Conservation (phyloP, 2,888 invertebrate species). For the Drosophila recens region DNA sequence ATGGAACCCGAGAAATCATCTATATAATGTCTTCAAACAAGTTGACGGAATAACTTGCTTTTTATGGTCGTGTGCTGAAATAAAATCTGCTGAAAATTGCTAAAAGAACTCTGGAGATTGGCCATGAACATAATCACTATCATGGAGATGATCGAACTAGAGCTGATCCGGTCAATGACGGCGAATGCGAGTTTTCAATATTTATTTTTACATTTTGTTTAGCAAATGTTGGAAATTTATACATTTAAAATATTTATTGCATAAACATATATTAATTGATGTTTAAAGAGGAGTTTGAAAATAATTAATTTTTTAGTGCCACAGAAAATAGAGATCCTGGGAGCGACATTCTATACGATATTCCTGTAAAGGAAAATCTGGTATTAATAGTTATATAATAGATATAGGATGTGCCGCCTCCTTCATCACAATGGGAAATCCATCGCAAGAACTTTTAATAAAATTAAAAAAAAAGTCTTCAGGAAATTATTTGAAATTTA, state of each 20-base stretch:
- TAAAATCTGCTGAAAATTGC: too few species aligned
- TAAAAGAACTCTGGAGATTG: too few species aligned
- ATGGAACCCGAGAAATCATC: too few species aligned
- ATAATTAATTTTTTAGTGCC: neutral
- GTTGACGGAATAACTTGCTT: too few species aligned
- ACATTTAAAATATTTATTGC: neutral
- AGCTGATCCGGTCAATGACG: neutral
- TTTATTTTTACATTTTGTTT: neutral
- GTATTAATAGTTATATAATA: neutral
- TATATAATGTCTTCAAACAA: too few species aligned
- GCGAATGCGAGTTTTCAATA: neutral
- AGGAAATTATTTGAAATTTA: neutral
- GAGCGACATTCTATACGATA: neutral
- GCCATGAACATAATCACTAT: too few species aligned
- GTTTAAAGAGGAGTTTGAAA: neutral
- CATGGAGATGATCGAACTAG: neutral
- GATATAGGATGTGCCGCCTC: neutral
- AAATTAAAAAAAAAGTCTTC: neutral
- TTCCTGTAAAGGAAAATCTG: neutral
- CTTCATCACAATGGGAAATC: neutral
- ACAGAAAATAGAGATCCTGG: neutral
- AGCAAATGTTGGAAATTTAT: neutral
- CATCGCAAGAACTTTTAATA: neutral
- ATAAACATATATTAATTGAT: neutral
- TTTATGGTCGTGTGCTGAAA: too few species aligned